phyloP scores from a whole-genome alignment of 2,113 vertebrate genomes.

The Leptodactylus fuscus region DNA sequence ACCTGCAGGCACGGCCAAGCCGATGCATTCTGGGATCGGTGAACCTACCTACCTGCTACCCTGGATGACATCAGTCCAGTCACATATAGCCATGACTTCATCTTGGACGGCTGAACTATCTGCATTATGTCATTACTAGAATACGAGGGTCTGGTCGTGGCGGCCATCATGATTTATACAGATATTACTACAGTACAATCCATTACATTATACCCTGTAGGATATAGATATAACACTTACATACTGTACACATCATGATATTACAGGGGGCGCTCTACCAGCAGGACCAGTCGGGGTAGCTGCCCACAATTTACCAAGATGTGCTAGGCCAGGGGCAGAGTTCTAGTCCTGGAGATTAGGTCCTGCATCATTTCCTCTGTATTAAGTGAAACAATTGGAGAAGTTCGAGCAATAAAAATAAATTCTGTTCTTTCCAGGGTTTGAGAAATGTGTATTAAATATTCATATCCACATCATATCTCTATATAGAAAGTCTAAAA shows the following conservation, averaged over 20 bases:
- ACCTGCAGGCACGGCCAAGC: background rate
- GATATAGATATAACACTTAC: no score
- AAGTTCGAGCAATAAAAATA: background rate
- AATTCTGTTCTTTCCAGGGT: background rate
- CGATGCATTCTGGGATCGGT: background rate
- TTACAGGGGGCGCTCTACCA: no score
- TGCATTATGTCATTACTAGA: background rate
- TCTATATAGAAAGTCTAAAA: constrained; percentile 11
- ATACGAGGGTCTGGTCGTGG: background rate
- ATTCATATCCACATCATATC: background rate
- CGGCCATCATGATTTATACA: no score
- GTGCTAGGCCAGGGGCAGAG: no score
- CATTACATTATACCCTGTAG: no score
- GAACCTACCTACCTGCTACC: background rate
- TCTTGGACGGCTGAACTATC: background rate
- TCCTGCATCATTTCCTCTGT: background rate
- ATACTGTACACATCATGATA: no score
- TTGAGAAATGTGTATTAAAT: background rate
- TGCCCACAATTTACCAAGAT: no score
- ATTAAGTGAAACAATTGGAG: background rate
- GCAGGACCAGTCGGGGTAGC: no score
- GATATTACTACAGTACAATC: no score
- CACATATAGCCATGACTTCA: background rate
- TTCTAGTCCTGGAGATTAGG: no score
- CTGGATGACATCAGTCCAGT: background rate